Conservation (phyloP, 2,113 vertebrate genomes). For the Ochotona princeps region DNA sequence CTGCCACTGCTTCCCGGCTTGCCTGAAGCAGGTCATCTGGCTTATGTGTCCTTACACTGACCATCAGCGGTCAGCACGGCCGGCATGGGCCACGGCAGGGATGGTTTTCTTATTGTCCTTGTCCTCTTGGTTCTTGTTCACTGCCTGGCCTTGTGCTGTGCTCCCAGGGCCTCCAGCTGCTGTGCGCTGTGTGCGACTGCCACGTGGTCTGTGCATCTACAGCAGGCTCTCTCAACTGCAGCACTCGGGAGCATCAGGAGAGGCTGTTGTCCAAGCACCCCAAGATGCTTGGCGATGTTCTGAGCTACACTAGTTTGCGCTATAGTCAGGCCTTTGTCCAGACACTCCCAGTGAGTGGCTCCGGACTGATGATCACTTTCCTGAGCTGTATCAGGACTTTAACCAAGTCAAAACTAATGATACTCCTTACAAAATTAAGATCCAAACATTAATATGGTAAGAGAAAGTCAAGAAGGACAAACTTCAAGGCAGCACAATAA, state of each 20-base stretch:
- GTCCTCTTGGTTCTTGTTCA: constrained; percentile 38
- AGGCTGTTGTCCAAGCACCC: too few species aligned
- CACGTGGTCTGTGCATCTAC: constrained; percentile 19
- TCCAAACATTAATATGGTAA: not conserved
- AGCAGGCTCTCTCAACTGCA: not conserved
- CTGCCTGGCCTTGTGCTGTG: not conserved
- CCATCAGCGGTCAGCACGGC: not conserved
- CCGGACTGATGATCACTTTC: not conserved
- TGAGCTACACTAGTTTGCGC: not conserved
- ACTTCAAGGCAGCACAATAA: not conserved
- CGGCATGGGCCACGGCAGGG: not conserved
- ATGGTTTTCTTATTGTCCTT: not conserved
- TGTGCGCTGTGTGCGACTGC: not conserved
- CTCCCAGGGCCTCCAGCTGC: constrained; percentile 32
- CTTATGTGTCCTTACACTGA: constrained; percentile 4
- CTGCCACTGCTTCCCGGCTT: not conserved
- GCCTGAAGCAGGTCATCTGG: not conserved
- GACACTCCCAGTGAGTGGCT: not conserved
- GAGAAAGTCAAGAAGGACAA: not conserved
- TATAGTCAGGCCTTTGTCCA: not conserved
- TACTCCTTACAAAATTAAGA: not conserved
- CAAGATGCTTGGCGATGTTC: not conserved
- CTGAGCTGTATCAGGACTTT: not conserved
- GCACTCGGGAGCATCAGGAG: not conserved
- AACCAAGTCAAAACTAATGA: not conserved